A percentile compares a stretch with the other conserved stretches of the same genome.
Conservation (phyloP, 2,113 vertebrate genomes). For the Octodon degus region DNA sequence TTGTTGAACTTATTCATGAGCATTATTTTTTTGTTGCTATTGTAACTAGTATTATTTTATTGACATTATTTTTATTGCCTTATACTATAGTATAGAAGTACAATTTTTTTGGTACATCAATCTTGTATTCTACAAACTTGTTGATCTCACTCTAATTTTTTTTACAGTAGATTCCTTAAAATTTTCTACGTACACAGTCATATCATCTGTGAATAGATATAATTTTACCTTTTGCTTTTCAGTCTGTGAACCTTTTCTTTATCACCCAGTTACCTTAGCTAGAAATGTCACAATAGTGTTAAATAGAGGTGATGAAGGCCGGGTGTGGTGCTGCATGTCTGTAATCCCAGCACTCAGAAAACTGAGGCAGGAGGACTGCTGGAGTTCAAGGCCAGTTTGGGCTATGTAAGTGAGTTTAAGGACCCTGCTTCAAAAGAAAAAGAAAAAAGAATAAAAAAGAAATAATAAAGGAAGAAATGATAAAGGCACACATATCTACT, state of each 20-base stretch:
- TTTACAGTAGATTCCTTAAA: background rate
- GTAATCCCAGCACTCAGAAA: too few species aligned
- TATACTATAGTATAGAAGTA: background rate
- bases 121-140: background rate
- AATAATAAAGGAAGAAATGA: background rate
- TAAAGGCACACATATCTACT: background rate
- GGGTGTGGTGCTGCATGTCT: too few species aligned
- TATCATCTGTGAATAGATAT: background rate
- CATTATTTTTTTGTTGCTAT: conserved; percentile 8
- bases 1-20: background rate
- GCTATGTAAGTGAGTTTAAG: too few species aligned
- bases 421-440: too few species aligned
- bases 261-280: background rate
- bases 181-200: background rate
- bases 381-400: too few species aligned
- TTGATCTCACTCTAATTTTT: background rate
- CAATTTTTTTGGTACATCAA: background rate
- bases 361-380: too few species aligned
- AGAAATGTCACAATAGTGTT: background rate
- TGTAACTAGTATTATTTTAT: background rate
- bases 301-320: background rate
- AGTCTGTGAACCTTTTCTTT: background rate
- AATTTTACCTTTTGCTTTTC: background rate
- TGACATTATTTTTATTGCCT: conserved; percentile 4
- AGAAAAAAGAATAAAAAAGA: too few species aligned